Percentiles rank a stretch among this genome's conserved stretches.
phyloP scores from a whole-genome alignment of 2,797 vertebrate species.

The Australoheros facetus region DNA sequence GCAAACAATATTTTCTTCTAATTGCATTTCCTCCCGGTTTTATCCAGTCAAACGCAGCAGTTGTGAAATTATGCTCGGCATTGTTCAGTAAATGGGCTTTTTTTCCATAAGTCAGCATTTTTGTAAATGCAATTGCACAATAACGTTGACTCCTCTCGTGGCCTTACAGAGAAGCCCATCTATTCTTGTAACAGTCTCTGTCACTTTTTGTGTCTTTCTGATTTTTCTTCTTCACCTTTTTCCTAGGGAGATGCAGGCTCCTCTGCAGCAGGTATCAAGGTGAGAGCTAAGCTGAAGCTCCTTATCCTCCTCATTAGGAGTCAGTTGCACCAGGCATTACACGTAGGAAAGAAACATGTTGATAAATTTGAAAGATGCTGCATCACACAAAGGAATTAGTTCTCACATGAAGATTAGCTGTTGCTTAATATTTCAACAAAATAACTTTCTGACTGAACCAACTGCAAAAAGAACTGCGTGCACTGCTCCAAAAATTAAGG shows the following conservation, averaged over 20 bases:
- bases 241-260: conserved; percentile 94
- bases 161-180: not conserved
- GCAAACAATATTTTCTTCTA: conserved; percentile 20
- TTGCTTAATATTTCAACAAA: too few species aligned
- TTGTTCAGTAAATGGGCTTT: conserved; percentile 33
- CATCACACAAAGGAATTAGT: too few species aligned
- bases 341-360: not conserved
- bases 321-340: not conserved
- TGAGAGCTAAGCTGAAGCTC: conserved; percentile 61
- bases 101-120: conserved; percentile 9
- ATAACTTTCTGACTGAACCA: too few species aligned
- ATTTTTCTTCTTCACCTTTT: not conserved
- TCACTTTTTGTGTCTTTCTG: not conserved
- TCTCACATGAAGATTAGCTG: too few species aligned
- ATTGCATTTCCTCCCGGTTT: conserved; percentile 32
- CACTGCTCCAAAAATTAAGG: too few species aligned
- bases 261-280: conserved; percentile 98
- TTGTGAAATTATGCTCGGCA: conserved; percentile 19
- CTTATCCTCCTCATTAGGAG: not conserved
- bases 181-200: not conserved
- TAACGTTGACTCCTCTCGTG: not conserved
- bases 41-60: conserved; percentile 15
- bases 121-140: not conserved
- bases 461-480: too few species aligned
- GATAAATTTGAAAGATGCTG: too few species aligned